These are phyloP conservation scores for Euglossa dilemma DNA, from an alignment of 1,140 invertebrate genomes.

Conservation along the genomic window DNA sequence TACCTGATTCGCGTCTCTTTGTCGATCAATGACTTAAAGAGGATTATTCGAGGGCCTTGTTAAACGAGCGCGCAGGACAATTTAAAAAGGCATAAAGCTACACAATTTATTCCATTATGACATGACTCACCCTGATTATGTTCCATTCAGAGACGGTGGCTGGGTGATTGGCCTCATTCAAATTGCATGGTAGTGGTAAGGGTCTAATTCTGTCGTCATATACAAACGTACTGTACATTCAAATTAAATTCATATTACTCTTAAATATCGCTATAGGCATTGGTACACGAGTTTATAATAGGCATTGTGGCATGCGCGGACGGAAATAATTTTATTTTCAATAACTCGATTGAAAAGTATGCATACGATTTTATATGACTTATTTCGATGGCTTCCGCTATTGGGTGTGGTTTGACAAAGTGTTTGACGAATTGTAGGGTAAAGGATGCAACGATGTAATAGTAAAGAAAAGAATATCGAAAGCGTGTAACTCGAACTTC, in stretches of 20 bases:
- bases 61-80: conserved; percentile 32
- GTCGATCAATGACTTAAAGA: conserved; percentile 11
- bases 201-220: conserved; percentile 40
- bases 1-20: neutral
- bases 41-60: conserved; percentile 7
- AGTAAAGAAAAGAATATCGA: neutral
- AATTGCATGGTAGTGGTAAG: conserved; percentile 41
- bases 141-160: conserved; percentile 46
- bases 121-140: conserved; percentile 52
- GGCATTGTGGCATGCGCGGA: neutral
- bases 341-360: neutral
- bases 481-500: conserved; percentile 46
- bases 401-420: neutral
- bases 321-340: neutral
- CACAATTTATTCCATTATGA: conserved; percentile 45
- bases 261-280: conserved; percentile 24
- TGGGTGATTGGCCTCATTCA: conserved; percentile 53
- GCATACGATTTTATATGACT: neutral
- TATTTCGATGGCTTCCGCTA: no score
- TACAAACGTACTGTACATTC: neutral
- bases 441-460: neutral
- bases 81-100: conserved; percentile 49
- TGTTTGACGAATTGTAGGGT: neutral
- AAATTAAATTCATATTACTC: conserved; percentile 37
- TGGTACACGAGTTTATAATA: neutral